Base-by-base conservation (phyloP, 2,888 invertebrate genomes). In the Agriotes lineatus region DNA sequence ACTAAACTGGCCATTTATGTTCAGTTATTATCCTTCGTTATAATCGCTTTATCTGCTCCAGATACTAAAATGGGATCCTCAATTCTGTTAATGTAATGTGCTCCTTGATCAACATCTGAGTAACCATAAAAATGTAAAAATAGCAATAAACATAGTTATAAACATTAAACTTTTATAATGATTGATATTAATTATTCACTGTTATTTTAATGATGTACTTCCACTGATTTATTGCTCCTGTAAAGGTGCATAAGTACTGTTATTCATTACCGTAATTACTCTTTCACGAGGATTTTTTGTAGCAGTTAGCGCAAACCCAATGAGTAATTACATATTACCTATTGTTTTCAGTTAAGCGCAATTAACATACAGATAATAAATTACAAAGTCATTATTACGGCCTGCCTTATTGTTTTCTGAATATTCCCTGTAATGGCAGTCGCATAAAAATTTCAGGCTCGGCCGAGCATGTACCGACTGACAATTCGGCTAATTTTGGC, bases 201-300 rank as follows among this genome's bases (percentile, higher is more conserved):
- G 39, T 30, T 39, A 59, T 25, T 58, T 64, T 25, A 56, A 63
- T 45, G 33, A 33, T 30, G 45, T 14, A 42, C 25, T 65, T 50
- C 45, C 6, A 22, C 35, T 45, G 14, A 57, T 65, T 65, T 59
- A 65, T 65, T 22, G 58, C 12, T 37, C 65, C 42, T 58, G 48
- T 59, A 20, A 42, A 20, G 20, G 4, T 33, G 12, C 19, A 35
- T 35, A 56, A 37, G 56, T 37, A 39, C 39, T 39, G 20, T 56
- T 58, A 58, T 42, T 58, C 58, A 60, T 60, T 59, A 42, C n/a
- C 25, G 25, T 45, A 60, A 60, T 60, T 30, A 60, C 48, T 45
- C 6, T 45, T 58, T 35, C 14, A 25, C 35, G 30, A 4, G 16
- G 33, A 52, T 25, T 52, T 52, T 52, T 30, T 52, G 33, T 52